Base-by-base conservation (phyloP, 1,140 invertebrate species). In the Drosophila seguyi region DNA sequence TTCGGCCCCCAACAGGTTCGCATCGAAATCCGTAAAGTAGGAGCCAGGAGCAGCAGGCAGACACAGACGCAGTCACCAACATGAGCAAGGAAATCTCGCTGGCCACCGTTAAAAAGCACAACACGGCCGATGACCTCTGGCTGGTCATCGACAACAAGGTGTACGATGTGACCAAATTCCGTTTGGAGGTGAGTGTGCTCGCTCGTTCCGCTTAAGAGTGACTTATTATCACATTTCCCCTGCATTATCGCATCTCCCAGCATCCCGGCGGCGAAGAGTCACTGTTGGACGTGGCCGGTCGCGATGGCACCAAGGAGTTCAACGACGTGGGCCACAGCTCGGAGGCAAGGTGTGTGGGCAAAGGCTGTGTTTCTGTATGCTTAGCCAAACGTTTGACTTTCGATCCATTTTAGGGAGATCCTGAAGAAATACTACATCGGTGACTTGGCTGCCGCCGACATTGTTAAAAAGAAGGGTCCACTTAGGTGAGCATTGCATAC, bases 381-480 rank as follows among this genome's bases (percentile, higher is more conserved):
- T 50, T 50, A 31, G 27, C n/a, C 6, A 31, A 18, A 6, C 8
- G 1, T 8, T 65, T 14, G 11, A 25, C 52, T n/a, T 38, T 38
- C 3, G 2, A 55, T 38, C 14, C 25, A 25, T 11, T 77, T 73
- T 34, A 95, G 98, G 78, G 95, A 97, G 86, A 94, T 99, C 93
- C 96, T 99, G 95, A 95, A 95, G 75, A 95, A 97, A 75, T 99
- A 96, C 91, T 95, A 96, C 92, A 95, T 99, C 82, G 98, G 98
- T 71, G 95, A 97, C 57, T 59, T 94, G 63, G 92, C 93, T 4
- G 79, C 90, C 10, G 85, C 63, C 75, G 93, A 93, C 80, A 79
- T 71, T 20, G 73, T 62, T 31, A 50, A 72, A 34, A 78, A 77
- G 59, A 58, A 78, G 61, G 53, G 78, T 11, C 75, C 78, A 48